A percentile compares a stretch with the other conserved stretches of the same genome.
phyloP scores from a whole-genome alignment of 2,888 invertebrate species.

The Entomobrya multifasciata region DNA sequence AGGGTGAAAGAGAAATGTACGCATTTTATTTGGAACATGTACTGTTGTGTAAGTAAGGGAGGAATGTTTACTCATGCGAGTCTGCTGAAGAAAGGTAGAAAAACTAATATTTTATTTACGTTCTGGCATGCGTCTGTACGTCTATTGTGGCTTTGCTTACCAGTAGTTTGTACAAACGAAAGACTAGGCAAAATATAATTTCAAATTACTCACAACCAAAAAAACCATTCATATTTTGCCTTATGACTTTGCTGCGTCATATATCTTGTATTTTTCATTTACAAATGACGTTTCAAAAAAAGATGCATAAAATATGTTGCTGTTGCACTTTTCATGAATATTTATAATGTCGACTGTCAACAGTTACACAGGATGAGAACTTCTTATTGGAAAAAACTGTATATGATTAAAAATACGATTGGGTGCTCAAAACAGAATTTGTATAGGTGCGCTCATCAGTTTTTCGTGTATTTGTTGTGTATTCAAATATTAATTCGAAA shows the following conservation, averaged over 20 bases:
- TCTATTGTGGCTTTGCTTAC: not conserved
- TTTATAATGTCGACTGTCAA: conserved; percentile 64
- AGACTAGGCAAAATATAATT: not conserved
- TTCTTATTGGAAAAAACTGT: no score
- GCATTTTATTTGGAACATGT: not conserved
- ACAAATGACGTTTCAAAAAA: conserved; percentile 60
- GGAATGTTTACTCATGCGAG: not conserved
- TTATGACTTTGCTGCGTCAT: conserved; percentile 48
- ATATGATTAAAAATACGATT: no score
- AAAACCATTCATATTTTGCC: no score
- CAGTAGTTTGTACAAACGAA: not conserved
- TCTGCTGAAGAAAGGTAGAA: conserved; percentile 67
- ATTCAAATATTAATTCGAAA: not conserved
- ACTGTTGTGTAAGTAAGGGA: not conserved
- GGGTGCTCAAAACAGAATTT: no score
- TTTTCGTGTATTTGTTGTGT: conserved; percentile 38
- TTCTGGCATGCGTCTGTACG: not conserved
- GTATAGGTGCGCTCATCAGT: no score
- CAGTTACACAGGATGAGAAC: no score
- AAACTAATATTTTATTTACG: conserved; percentile 73
- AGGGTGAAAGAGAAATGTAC: not conserved
- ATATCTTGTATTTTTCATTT: conserved; percentile 66
- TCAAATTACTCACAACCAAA: no score
- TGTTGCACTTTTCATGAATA: conserved; percentile 71
- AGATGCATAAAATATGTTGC: conserved; percentile 70